Conservation (phyloP, 2,113 vertebrate species). For the Odocoileus hemionus region DNA sequence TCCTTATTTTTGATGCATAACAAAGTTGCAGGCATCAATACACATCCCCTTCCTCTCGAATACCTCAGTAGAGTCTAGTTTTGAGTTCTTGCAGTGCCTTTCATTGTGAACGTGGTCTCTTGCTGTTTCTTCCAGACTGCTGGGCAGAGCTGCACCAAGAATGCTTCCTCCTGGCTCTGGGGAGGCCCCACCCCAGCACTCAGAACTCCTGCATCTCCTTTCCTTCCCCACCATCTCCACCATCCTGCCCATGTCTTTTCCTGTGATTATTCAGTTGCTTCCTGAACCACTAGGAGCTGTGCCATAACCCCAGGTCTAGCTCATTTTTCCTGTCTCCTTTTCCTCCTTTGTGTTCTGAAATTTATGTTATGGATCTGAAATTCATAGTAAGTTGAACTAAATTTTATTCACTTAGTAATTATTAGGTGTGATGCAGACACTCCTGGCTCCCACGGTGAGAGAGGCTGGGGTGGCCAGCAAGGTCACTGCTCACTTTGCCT, state of each 20-base stretch:
- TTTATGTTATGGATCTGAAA: not conserved
- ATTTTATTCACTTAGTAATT: not conserved
- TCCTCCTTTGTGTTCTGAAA: not conserved
- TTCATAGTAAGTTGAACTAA: not conserved
- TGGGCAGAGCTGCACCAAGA: not conserved
- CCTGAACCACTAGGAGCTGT: not conserved
- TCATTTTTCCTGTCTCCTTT: not conserved
- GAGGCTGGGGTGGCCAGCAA: too few relatives aligned
- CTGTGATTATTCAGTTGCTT: not conserved
- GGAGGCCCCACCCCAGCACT: accelerated
- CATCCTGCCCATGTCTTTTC: not conserved
- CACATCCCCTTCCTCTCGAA: not conserved
- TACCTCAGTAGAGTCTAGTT: not conserved
- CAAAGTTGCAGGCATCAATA: not conserved
- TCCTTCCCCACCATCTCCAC: not conserved
- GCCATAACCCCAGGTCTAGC: too few relatives aligned
- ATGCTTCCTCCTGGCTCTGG: not conserved
- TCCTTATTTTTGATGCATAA: not conserved
- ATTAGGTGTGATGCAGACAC: not conserved
- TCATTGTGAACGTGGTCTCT: not conserved
- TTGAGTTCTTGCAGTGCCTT: not conserved
- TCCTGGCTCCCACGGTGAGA: too few relatives aligned
- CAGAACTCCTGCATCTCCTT: not conserved
- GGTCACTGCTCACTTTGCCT: not conserved
- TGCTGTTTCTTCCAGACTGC: not conserved